phyloP scores from a whole-genome alignment of 2,888 invertebrate species.

The Spisula subtruncata region DNA sequence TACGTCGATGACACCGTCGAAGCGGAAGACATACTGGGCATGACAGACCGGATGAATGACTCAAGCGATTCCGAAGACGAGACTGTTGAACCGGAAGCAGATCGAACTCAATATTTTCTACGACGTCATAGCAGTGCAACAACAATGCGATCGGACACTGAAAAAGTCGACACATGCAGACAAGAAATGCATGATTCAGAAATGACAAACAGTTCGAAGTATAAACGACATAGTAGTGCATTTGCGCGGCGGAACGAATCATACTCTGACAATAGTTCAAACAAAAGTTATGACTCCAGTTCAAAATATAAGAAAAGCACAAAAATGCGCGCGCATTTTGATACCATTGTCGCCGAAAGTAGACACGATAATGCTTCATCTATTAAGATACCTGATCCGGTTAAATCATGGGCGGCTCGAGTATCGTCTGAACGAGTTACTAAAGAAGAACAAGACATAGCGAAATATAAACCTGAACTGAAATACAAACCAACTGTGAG shows the following conservation, averaged over 20 bases:
- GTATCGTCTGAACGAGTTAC: neutral
- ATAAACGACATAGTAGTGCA: neutral
- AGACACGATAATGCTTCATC: neutral
- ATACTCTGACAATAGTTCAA: neutral
- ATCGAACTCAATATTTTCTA: neutral
- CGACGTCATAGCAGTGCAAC: constrained; percentile 34
- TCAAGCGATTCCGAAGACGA: constrained; percentile 31
- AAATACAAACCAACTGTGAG: constrained; percentile 24
- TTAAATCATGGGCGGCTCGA: neutral
- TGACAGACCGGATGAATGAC: constrained; percentile 53
- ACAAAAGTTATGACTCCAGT: neutral
- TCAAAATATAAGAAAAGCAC: neutral
- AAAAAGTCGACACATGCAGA: neutral
- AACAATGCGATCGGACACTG: neutral
- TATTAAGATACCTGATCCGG: neutral
- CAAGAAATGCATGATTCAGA: neutral
- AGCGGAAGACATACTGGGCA: constrained; percentile 49
- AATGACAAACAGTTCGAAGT: neutral
- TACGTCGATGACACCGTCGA: constrained; percentile 56
- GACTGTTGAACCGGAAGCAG: constrained; percentile 30
- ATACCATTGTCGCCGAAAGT: neutral
- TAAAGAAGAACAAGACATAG: neutral
- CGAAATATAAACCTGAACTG: neutral
- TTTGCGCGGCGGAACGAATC: neutral
- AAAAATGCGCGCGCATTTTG: neutral